Evolutionary conservation across 53 echinoderm and acorn worm genomes (phyloP).

Genomic region (Astropecten irregularis): DNA sequence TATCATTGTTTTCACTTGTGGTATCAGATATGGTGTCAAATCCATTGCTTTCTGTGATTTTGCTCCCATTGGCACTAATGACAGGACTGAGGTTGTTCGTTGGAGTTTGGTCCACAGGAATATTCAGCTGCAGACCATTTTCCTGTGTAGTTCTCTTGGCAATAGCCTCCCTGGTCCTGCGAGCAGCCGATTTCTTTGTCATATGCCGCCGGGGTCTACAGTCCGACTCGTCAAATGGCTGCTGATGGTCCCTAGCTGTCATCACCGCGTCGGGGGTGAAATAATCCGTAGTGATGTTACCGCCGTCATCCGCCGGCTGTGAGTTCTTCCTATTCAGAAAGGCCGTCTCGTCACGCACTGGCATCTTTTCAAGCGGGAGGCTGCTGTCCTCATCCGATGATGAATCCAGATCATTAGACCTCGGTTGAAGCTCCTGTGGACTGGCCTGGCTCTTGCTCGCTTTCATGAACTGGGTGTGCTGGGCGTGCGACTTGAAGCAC

Average conservation of each 20-base stretch:
- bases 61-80: conserved; percentile 7
- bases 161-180: conserved; percentile 51
- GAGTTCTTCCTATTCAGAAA: not conserved
- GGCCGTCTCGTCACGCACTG: not conserved
- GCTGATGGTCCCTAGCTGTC: not conserved
- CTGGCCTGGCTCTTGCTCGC: conserved; percentile 45
- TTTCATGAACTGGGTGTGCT: conserved; percentile 52
- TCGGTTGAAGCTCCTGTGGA: conserved; percentile 31
- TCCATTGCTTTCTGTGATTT: conserved; percentile 24
- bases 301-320: not conserved
- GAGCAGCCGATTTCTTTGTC: conserved; percentile 24
- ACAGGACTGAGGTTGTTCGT: conserved; percentile 27
- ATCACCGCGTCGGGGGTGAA: conserved; percentile 19
- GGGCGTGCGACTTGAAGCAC: conserved; percentile 82
- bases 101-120: conserved; percentile 42
- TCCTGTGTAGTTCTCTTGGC: not conserved
- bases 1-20: conserved; percentile 36
- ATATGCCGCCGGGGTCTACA: conserved; percentile 19
- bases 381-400: not conserved
- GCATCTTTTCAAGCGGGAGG: not conserved
- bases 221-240: not conserved
- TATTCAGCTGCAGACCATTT: conserved; percentile 58
- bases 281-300: conserved; percentile 3
- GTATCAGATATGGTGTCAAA: conserved; percentile 46
- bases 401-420: not conserved